Conservation (phyloP, 2,888 invertebrate species). For the Drosophila nigritarsus region DNA sequence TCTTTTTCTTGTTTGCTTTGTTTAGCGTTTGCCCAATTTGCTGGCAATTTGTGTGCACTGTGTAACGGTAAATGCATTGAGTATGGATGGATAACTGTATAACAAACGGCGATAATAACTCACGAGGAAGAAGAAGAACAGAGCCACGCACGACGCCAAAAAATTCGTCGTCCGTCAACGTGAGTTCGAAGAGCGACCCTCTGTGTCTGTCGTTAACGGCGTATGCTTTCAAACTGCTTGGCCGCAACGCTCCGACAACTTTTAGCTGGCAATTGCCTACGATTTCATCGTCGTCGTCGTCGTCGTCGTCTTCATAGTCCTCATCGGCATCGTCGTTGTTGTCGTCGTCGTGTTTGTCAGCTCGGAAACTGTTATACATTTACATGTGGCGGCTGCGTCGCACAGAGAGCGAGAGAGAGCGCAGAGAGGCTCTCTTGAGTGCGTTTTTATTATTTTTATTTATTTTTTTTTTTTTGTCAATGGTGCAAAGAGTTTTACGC, state of each 20-base stretch:
- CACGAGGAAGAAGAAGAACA: slow-evolving; percentile 4
- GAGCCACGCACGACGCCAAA: slow-evolving; percentile 55
- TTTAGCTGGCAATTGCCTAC: slow-evolving; percentile 54
- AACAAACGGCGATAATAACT: neutral
- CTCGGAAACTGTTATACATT: slow-evolving; percentile 61
- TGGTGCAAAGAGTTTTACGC: slow-evolving; percentile 12
- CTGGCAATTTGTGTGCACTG: slow-evolving; percentile 4
- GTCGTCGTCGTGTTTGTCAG: slow-evolving; percentile 21
- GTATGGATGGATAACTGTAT: slow-evolving; percentile 1
- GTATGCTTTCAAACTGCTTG: slow-evolving; percentile 78
- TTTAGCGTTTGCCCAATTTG: slow-evolving; percentile 15
- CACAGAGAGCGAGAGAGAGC: slow-evolving; percentile 16
- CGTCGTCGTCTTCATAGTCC: slow-evolving; percentile 15
- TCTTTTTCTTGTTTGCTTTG: slow-evolving; percentile 10
- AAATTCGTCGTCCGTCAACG: slow-evolving; percentile 51
- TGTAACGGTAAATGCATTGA: slow-evolving; percentile 4
- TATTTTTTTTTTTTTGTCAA: neutral
- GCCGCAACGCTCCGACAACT: slow-evolving; percentile 70
- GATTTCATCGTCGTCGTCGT: neutral
- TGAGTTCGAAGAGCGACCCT: slow-evolving; percentile 35
- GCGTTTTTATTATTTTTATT: neutral
- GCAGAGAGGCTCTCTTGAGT: slow-evolving; percentile 2
- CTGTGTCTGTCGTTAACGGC: slow-evolving; percentile 75
- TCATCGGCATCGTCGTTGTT: slow-evolving; percentile 16
- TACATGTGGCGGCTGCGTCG: slow-evolving; percentile 8